These are phyloP conservation scores for Acanthurus leucopareius DNA, from an alignment of 2,797 vertebrate species.

Conservation along the genomic window DNA sequence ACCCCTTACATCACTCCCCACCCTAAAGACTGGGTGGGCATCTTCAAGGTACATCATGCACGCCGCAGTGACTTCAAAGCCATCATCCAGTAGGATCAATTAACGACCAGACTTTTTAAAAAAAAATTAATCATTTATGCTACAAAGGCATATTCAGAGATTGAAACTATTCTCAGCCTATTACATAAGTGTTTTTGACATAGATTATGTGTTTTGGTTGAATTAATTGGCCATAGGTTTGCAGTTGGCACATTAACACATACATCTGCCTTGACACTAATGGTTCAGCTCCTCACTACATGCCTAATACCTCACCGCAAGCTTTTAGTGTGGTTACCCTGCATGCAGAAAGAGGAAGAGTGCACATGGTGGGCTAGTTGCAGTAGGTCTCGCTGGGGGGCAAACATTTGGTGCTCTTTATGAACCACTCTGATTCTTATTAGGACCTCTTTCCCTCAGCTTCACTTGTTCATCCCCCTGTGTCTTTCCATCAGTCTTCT, in stretches of 20 bases:
- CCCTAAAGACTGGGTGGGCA: conserved; percentile 98
- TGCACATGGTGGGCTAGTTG: conserved; percentile 68
- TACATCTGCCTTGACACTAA: conserved; percentile 61
- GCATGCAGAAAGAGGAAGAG: conserved; percentile 66
- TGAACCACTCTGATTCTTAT: conserved; percentile 75
- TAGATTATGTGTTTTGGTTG: conserved; percentile 56
- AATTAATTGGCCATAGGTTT: conserved; percentile 65
- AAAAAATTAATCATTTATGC: conserved; percentile 26
- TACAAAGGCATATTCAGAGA: conserved; percentile 14
- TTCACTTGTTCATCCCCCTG: conserved; percentile 47
- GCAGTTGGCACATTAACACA: conserved; percentile 58
- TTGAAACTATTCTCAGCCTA: conserved; percentile 22
- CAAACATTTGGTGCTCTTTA: conserved; percentile 80
- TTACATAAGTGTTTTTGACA: conserved; percentile 53
- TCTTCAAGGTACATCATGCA: conserved; percentile 93
- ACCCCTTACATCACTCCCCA: conserved; percentile 94
- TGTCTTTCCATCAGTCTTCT: conserved; percentile 66
- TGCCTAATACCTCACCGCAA: conserved; percentile 57
- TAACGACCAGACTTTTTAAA: conserved; percentile 16
- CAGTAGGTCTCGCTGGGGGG: conserved; percentile 66
- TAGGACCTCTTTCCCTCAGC: conserved; percentile 45
- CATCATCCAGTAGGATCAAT: conserved; percentile 8
- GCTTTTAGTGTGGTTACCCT: conserved; percentile 75
- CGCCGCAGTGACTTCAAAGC: conserved; percentile 26
- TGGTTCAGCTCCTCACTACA: conserved; percentile 59